Evolutionary conservation across 2,888 invertebrate genomes (phyloP).

Genomic region (Mongoloraphidia duomilia): DNA sequence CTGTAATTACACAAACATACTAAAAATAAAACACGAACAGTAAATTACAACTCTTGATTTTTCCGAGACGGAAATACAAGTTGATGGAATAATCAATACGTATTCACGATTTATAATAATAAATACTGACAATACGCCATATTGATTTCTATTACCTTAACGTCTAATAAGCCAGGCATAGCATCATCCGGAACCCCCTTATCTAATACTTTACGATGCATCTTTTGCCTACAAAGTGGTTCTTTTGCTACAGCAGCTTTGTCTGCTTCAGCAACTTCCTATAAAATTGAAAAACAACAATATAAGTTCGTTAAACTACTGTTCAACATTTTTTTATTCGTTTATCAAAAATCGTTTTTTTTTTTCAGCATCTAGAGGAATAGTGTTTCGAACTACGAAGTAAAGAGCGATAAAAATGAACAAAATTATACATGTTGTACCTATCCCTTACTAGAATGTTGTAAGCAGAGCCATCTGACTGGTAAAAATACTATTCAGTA

Average conservation of each 20-base stretch:
- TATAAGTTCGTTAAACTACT: background rate
- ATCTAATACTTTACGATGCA: slow-evolving; percentile 75
- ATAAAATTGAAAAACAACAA: slow-evolving; percentile 16
- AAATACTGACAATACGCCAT: background rate
- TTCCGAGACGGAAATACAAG: background rate
- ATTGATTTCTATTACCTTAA: slow-evolving; percentile 38
- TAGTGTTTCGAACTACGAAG: no score
- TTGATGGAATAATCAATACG: background rate
- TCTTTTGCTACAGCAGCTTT: slow-evolving; percentile 49
- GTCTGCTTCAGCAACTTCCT: slow-evolving; percentile 47
- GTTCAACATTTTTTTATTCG: background rate
- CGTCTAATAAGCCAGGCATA: slow-evolving; percentile 71
- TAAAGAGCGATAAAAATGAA: no score
- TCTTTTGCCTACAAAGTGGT: slow-evolving; percentile 58
- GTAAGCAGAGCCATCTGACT: no score
- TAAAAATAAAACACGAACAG: no score
- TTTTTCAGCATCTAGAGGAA: no score
- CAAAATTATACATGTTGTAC: no score
- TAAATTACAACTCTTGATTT: no score
- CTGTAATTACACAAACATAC: slow-evolving; percentile 25
- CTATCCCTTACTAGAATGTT: no score
- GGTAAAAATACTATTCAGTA: no score
- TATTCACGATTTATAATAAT: background rate
- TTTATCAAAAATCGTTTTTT: background rate
- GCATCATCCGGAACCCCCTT: slow-evolving; percentile 83